phyloP scores from a whole-genome alignment of 1,140 invertebrate genomes.

The Trachymyrmex septentrionalis region DNA sequence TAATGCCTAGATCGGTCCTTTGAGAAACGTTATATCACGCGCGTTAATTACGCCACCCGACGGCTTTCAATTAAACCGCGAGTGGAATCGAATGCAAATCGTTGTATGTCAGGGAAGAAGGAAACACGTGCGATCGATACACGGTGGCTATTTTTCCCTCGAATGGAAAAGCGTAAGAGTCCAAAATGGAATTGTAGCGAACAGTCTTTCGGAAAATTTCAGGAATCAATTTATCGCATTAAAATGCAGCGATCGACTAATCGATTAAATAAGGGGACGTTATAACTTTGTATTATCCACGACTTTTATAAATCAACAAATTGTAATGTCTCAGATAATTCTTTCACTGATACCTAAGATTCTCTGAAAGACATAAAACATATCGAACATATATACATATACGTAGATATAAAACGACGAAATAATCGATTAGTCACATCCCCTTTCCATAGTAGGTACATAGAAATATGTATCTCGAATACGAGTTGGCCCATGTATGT shows the following conservation, averaged over 20 bases:
- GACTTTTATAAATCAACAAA: background rate
- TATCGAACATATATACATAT: too few relatives aligned
- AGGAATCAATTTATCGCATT: constrained; percentile 14
- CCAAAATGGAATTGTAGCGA: constrained; percentile 7
- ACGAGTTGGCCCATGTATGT: constrained; percentile 1
- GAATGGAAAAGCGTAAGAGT: background rate
- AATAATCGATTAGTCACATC: background rate
- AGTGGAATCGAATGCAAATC: constrained; percentile 40
- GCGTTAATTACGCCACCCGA: constrained; percentile 25
- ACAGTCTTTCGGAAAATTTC: too few relatives aligned
- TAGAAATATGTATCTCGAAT: constrained; percentile 7
- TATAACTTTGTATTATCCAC: background rate
- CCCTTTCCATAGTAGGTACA: background rate
- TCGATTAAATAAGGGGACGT: background rate
- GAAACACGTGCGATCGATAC: constrained; percentile 13
- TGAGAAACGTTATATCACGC: constrained; percentile 19
- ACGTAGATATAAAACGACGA: too few relatives aligned
- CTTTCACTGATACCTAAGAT: background rate
- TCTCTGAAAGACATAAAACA: background rate
- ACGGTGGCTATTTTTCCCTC: constrained; percentile 17
- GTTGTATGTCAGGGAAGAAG: constrained; percentile 10
- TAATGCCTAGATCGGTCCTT: constrained; percentile 28
- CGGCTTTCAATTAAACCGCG: constrained; percentile 50
- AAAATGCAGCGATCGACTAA: background rate
- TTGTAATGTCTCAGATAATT: background rate